These are phyloP conservation scores for Pyrochroa serraticornis DNA, from an alignment of 2,888 invertebrate species.

Conservation along the genomic window DNA sequence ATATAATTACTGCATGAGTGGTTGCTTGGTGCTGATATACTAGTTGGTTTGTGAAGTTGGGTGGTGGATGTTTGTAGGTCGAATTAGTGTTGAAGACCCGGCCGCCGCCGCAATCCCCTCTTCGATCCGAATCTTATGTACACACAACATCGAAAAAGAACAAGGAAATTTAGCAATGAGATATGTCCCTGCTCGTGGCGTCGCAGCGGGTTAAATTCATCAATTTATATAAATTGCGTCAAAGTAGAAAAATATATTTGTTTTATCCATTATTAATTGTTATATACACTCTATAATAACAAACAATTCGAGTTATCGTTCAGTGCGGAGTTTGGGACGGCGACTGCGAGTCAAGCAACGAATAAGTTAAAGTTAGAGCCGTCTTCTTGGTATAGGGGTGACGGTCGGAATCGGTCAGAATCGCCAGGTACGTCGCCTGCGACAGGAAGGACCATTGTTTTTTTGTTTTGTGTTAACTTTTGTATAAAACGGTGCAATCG, in stretches of 20 bases:
- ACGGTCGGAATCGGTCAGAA: conserved; percentile 31
- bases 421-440: conserved; percentile 51
- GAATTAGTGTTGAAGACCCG: no score
- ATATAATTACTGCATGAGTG: no score
- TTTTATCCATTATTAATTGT: conserved; percentile 19
- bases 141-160: conserved; percentile 28
- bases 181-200: conserved; percentile 22
- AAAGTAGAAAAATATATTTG: conserved; percentile 29
- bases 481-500: conserved; percentile 55
- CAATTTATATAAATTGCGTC: conserved; percentile 17
- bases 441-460: conserved; percentile 49
- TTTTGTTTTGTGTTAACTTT: conserved; percentile 30
- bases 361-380: not conserved
- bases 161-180: conserved; percentile 28
- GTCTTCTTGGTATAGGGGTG: conserved; percentile 4
- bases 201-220: conserved; percentile 11
- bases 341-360: no score
- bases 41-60: no score
- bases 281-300: conserved; percentile 27
- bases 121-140: conserved; percentile 4
- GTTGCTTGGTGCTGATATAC: no score
- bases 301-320: conserved; percentile 16
- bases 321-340: not conserved
- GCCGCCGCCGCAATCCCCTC: no score
- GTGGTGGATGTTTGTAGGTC: no score